phyloP scores from a whole-genome alignment of 2,888 invertebrate genomes.

The Amphimallon solstitiale region DNA sequence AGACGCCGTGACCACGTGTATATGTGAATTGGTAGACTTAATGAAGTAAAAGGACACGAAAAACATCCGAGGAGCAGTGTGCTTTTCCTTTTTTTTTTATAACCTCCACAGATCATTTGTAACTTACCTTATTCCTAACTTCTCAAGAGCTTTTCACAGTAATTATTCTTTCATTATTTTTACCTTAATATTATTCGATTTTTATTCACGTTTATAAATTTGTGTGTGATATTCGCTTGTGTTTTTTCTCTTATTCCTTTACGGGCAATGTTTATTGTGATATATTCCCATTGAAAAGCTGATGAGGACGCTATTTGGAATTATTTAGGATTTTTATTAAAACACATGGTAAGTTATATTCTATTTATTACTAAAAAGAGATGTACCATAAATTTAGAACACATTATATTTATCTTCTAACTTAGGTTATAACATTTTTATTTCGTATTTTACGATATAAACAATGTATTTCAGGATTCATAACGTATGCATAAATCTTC shows the following conservation, averaged over 20 bases:
- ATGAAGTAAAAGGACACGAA: not conserved
- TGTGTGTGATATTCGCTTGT: not conserved
- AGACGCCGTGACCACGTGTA: constrained; percentile 44
- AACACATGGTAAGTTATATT: constrained; percentile 58
- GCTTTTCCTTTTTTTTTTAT: not conserved
- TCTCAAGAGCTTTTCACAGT: too few species aligned
- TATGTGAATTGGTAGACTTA: not conserved
- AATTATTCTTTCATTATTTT: not conserved
- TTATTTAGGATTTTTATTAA: constrained; percentile 54
- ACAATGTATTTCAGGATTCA: too few species aligned
- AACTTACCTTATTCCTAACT: too few species aligned
- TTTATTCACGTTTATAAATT: too few species aligned
- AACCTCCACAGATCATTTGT: not conserved
- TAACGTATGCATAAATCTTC: too few species aligned
- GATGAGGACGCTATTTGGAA: constrained; percentile 47
- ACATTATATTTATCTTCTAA: too few species aligned
- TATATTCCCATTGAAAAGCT: constrained; percentile 18
- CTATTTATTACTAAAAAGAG: too few species aligned
- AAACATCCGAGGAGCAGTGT: not conserved
- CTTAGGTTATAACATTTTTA: too few species aligned
- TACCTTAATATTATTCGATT: too few species aligned
- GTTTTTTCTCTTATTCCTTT: constrained; percentile 4
- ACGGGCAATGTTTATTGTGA: constrained; percentile 34
- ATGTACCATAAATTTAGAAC: too few species aligned
- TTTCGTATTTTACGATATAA: too few species aligned